Base-by-base conservation (phyloP, 2,888 invertebrate genomes). In the Ommatoiulus sabulosus region DNA sequence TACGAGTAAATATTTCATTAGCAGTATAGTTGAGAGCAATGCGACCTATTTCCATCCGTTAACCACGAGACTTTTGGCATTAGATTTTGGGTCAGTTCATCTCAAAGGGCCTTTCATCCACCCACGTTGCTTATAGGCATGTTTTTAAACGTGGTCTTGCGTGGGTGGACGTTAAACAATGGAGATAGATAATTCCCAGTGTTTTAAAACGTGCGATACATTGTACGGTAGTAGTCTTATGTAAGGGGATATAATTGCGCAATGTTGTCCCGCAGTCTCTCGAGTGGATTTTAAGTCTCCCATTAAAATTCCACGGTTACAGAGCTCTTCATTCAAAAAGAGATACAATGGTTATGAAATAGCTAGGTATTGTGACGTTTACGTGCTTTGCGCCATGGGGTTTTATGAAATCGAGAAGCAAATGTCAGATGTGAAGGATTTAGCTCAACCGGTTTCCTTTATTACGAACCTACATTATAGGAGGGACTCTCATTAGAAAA, bases 1-100 rank as follows among this genome's bases (percentile, higher is more conserved):
- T 63, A n/a, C n/a, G 63, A 63, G 17, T 63, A n/a, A n/a, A 63
- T 63, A 63, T n/a, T 63, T 63, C 63, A 63, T n/a, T 17, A 63
- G 63, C 63, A 63, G n/a, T 63, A 63, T 63, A 6, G 63, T n/a
- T 63, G 63, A 63, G 63, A 52, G 7, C n/a, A 63, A 63, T 3
- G 63, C 63, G 63, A 20, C n/a, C 63, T 52, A 52, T 15, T 52
- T 52, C 15, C 52, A 15, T 52, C 8, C 3, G 20, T 3, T 63
- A 63, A 63, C 63, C n/a, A 63, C 63, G n/a, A n/a, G 63, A 63
- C 63, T 3, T 63, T 63, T 63, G 63, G n/a, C 63, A 63, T 63
- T 63, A 63, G 63, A 63, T 63, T n/a, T 63, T 63, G 63, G 63
- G 63, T n/a, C 63, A n/a, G 63, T 63, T 63, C 63, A 63, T 63